Conservation (phyloP, 2,888 invertebrate genomes). For the Microctonus brassicae region DNA sequence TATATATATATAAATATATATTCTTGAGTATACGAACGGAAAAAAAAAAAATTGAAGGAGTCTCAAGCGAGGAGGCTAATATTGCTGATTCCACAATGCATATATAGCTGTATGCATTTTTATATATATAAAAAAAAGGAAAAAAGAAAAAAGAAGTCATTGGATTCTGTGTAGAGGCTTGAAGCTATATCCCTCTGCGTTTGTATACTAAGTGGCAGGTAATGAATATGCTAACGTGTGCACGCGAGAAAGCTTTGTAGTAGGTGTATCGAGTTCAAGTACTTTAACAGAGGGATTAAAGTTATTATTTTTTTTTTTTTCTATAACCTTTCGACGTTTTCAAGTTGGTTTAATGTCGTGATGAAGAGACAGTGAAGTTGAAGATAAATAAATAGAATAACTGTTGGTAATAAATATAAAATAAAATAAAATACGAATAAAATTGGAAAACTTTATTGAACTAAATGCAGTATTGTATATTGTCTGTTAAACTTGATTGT, state of each 20-base stretch:
- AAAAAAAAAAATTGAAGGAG: constrained; percentile 27
- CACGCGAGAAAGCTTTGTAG: constrained; percentile 62
- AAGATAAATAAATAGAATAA: background rate
- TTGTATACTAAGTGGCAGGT: constrained; percentile 60
- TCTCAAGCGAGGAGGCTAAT: constrained; percentile 51
- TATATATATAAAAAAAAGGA: too few relatives aligned
- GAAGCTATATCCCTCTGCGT: constrained; percentile 46
- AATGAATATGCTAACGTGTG: constrained; percentile 68
- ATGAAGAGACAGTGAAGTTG: background rate
- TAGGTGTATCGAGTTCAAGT: constrained; percentile 60
- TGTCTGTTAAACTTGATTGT: background rate
- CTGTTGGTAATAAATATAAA: background rate
- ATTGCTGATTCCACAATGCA: constrained; percentile 57
- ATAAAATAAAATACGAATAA: background rate
- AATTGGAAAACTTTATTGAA: background rate
- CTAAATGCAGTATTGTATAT: background rate
- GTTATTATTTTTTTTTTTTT: constrained; percentile 22
- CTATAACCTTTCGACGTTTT: background rate
- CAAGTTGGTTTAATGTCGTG: background rate
- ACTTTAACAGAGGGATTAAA: constrained; percentile 43
- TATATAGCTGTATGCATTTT: too few relatives aligned
- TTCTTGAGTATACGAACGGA: constrained; percentile 12
- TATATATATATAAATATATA: too few relatives aligned
- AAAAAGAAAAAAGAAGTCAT: constrained; percentile 22
- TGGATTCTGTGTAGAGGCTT: constrained; percentile 50